These are phyloP conservation scores for Phocides pigmalion DNA, from an alignment of 1,140 invertebrate species.

Conservation along the genomic window DNA sequence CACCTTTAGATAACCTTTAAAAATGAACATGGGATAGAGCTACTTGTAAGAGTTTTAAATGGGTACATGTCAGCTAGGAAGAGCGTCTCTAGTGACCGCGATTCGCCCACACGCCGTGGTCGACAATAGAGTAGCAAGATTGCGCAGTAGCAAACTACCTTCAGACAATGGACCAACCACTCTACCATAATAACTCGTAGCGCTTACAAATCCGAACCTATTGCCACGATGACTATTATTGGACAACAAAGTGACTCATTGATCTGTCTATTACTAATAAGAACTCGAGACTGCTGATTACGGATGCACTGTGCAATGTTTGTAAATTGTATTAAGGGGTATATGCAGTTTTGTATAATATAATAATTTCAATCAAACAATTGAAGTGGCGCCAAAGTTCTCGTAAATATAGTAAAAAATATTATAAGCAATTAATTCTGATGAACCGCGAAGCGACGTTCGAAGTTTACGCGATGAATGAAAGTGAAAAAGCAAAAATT, in stretches of 20 bases:
- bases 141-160: slow-evolving; percentile 60
- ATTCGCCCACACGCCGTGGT: slow-evolving; percentile 53
- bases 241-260: slow-evolving; percentile 41
- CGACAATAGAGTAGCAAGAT: slow-evolving; percentile 55
- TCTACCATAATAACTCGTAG: slow-evolving; percentile 46
- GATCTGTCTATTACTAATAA: slow-evolving; percentile 40
- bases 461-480: slow-evolving; percentile 32
- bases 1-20: too few relatives aligned
- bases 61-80: slow-evolving; percentile 8
- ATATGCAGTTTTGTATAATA: too few relatives aligned
- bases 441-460: slow-evolving; percentile 47
- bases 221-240: slow-evolving; percentile 41
- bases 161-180: slow-evolving; percentile 60
- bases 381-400: slow-evolving; percentile 46
- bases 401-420: slow-evolving; percentile 38
- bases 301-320: slow-evolving; percentile 1
- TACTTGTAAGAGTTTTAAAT: neutral
- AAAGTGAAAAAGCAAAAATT: slow-evolving; percentile 40
- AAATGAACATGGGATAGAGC: too few relatives aligned
- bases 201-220: slow-evolving; percentile 33
- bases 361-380: neutral
- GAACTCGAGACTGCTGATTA: slow-evolving; percentile 34
- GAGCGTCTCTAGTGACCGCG: slow-evolving; percentile 38
- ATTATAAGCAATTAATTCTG: slow-evolving; percentile 41
- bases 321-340: slow-evolving; percentile 1